phyloP scores from a whole-genome alignment of 2,797 vertebrate species.

The Intellagama lesueurii region DNA sequence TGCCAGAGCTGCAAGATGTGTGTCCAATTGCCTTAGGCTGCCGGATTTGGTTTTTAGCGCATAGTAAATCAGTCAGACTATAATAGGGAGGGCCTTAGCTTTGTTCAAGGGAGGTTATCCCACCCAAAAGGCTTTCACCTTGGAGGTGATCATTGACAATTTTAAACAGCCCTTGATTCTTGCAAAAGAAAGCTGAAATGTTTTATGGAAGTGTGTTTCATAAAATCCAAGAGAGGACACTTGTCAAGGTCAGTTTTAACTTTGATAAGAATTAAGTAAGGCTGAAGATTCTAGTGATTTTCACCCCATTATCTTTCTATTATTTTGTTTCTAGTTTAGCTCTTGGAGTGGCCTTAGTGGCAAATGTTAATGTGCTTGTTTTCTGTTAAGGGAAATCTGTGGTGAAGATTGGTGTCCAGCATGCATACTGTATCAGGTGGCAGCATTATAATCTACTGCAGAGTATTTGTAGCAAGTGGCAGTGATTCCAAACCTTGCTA shows the following conservation, averaged over 20 bases:
- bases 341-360: neutral
- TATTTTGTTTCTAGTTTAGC: neutral
- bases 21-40: neutral
- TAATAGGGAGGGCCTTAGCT: neutral
- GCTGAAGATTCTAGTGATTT: neutral
- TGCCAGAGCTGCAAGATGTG: conserved; percentile 60
- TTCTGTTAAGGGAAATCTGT: neutral
- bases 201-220: too few species aligned
- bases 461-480: conserved; percentile 64
- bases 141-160: too few species aligned
- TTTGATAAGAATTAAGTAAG: conserved; percentile 43
- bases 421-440: neutral
- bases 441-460: neutral
- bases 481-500: conserved; percentile 69
- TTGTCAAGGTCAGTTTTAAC: conserved; percentile 25
- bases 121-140: neutral
- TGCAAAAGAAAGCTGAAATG: neutral
- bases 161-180: neutral
- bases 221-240: neutral
- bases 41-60: neutral
- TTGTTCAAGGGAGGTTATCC: too few species aligned
- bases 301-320: neutral
- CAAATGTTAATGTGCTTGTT: neutral
- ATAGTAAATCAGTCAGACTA: neutral
- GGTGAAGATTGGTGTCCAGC: rapidly evolving